Evolutionary conservation across 2,888 invertebrate genomes (phyloP).

Genomic region (Myopa testacea): DNA sequence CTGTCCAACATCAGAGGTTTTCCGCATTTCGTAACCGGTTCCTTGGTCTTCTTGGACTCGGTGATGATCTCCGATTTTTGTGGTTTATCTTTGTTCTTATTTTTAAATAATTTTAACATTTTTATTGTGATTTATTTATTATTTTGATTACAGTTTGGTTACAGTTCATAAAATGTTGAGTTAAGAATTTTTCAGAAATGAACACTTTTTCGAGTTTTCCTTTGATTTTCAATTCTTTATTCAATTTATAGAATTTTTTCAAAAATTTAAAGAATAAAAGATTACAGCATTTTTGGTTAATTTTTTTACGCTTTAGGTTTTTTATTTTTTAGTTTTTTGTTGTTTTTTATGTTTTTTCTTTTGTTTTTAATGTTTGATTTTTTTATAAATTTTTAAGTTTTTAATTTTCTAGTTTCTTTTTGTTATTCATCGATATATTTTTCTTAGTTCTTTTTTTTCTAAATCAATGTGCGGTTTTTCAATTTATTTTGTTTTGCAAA

Average conservation of each 20-base stretch:
- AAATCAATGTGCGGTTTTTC: conserved; percentile 13
- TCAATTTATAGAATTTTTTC: no score
- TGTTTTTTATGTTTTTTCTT: neutral
- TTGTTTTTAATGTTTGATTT: neutral
- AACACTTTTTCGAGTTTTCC: no score
- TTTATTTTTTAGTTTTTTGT: neutral
- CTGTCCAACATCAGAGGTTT: conserved; percentile 65
- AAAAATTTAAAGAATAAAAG: no score
- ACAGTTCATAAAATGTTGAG: no score
- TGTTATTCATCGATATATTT: neutral
- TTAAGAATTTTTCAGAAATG: no score
- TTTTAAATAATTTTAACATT: conserved; percentile 62
- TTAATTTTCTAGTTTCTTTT: neutral
- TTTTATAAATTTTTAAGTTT: no score
- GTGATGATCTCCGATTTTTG: conserved; percentile 65
- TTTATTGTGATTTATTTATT: conserved; percentile 36
- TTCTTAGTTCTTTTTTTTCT: conserved; percentile 6
- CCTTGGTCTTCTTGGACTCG: conserved; percentile 57
- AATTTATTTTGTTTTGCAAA: conserved; percentile 10
- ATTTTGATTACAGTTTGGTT: neutral
- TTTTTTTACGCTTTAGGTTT: no score
- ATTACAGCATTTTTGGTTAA: no score
- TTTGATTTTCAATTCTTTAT: no score
- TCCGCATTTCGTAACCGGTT: conserved; percentile 61
- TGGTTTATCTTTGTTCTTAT: conserved; percentile 60